Evolutionary conservation across 2,888 invertebrate genomes (phyloP), one percentile per base, ranked within the genome.

Genomic region (Noctua fimbriata): DNA sequence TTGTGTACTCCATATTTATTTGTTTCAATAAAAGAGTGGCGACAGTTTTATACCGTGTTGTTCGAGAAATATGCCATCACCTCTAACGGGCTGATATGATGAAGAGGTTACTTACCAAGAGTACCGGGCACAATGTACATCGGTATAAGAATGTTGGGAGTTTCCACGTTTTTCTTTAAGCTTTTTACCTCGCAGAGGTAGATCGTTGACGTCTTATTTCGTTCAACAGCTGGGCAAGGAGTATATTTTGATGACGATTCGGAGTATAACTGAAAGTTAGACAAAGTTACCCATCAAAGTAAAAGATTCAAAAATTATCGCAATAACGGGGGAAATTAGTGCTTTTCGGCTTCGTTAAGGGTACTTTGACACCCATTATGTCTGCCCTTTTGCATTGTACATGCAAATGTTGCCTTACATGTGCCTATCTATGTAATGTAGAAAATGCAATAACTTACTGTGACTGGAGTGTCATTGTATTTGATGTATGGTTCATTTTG

Each of bases 81-180:
- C 24, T 55, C 6, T 28, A 60, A 6, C 28, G 28, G 28, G 16
- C 28, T 28, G 60, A 52, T 52, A 52, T 21, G 24, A 55, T n/a
- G 16, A n/a, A 21, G 21, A n/a, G 18, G 18, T 7, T 66, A 58
- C 82, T 76, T 70, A 58, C 82, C 73, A 16, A 82, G 52, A 47
- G 58, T 28, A 24, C 58, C 73, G 16, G 82, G 76, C 2, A 73
- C 18, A 44, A 82, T 70, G 14, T 28, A 9, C 44, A 82, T 81
- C 1, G 82, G 73, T 52, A 73, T 24, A 12, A 73, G 28, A n/a
- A 82, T 73, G 52, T 69, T 73, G 12, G 69, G 21, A 21, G 52
- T 52, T 7, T 82, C 47, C 1, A 12, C 0, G 6, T 24, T 70
- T 4, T 36, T 36, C n/a, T 3, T 41, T 21, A 82, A 66, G 24